These are phyloP conservation scores for Asbolus verrucosus DNA, from an alignment of 1,140 invertebrate genomes.

Conservation along the genomic window DNA sequence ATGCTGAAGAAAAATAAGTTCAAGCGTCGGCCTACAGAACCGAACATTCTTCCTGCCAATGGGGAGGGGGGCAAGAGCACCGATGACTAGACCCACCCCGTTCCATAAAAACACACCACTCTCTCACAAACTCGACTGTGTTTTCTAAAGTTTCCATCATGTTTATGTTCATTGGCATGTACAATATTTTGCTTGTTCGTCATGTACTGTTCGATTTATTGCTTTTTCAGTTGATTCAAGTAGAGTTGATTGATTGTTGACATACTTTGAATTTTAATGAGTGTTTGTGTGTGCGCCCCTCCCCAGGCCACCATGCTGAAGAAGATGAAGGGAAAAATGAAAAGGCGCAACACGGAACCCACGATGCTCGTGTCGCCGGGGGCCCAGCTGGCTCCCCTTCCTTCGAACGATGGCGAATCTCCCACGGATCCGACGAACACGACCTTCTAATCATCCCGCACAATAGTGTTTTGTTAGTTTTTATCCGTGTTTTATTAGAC, in stretches of 20 bases:
- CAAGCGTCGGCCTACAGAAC: slow-evolving; percentile 90
- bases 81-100: slow-evolving; percentile 65
- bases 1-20: slow-evolving; percentile 97
- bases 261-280: slow-evolving; percentile 43
- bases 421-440: slow-evolving; percentile 64
- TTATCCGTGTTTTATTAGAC: slow-evolving; percentile 17
- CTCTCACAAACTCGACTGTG: slow-evolving; percentile 41
- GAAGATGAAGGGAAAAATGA: slow-evolving; percentile 95
- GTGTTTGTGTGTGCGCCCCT: slow-evolving; percentile 62
- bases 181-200: slow-evolving; percentile 49
- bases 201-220: slow-evolving; percentile 44
- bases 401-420: slow-evolving; percentile 65
- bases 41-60: slow-evolving; percentile 79
- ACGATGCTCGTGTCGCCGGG: slow-evolving; percentile 83
- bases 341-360: slow-evolving; percentile 92
- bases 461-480: slow-evolving; percentile 10
- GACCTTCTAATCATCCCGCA: slow-evolving; percentile 58
- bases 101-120: slow-evolving; percentile 45
- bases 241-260: slow-evolving; percentile 38
- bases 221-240: slow-evolving; percentile 46
- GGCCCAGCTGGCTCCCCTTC: slow-evolving; percentile 69
- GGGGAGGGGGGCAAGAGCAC: slow-evolving; percentile 74
- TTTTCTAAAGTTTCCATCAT: slow-evolving; percentile 46
- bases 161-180: slow-evolving; percentile 48
- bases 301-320: slow-evolving; percentile 88